phyloP scores from a whole-genome alignment of 2,888 invertebrate genomes.

The Chrysolina americana region DNA sequence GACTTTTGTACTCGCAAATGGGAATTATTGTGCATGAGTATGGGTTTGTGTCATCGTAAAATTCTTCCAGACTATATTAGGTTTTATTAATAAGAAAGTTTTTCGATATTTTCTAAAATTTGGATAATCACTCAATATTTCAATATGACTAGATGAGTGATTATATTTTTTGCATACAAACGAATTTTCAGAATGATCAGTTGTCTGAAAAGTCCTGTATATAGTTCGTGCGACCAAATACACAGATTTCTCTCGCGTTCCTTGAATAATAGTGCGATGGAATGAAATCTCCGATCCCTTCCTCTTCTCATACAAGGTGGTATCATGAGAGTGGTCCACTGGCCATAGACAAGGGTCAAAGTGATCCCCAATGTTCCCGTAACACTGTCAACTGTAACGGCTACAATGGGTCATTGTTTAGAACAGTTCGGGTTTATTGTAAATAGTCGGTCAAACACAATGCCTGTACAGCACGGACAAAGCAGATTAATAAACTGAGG shows the following conservation, averaged over 20 bases:
- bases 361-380: conserved; percentile 47
- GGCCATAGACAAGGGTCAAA: conserved; percentile 20
- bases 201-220: no score
- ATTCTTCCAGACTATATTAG: no score
- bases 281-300: background rate
- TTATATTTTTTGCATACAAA: no score
- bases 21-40: no score
- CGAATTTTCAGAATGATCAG: no score
- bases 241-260: background rate
- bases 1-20: no score
- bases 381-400: conserved; percentile 67
- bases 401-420: conserved; percentile 66
- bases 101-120: no score
- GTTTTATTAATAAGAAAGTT: no score
- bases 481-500: conserved; percentile 52
- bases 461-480: conserved; percentile 59
- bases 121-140: no score
- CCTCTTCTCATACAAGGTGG: background rate
- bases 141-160: no score
- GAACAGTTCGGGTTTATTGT: conserved; percentile 65
- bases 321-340: conserved; percentile 8
- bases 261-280: background rate
- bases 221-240: background rate
- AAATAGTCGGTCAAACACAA: conserved; percentile 62
- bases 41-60: no score